Evolutionary conservation across 2,113 vertebrate genomes (phyloP).

Genomic region (Oncorhynchus clarkii): DNA sequence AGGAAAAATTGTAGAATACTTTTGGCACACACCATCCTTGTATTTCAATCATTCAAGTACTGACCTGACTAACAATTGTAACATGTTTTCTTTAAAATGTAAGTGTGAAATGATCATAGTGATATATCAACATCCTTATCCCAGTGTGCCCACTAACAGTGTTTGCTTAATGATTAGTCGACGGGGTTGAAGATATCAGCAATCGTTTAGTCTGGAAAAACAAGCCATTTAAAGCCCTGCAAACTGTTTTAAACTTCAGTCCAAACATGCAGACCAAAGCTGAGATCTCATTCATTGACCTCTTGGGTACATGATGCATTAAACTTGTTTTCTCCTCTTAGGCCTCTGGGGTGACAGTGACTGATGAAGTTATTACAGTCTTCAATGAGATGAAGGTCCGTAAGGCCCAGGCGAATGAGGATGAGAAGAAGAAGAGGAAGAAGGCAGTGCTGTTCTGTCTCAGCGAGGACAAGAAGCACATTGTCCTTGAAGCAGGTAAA

Average conservation of each 20-base stretch:
- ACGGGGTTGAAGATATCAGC: neutral
- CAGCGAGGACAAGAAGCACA: slow-evolving; percentile 82
- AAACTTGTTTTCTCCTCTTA: slow-evolving; percentile 28
- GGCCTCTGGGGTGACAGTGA: slow-evolving; percentile 88
- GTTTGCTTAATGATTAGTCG: neutral
- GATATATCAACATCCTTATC: neutral
- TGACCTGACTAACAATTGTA: neutral
- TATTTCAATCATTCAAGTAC: neutral
- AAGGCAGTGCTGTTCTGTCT: slow-evolving; percentile 88
- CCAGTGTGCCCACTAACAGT: neutral
- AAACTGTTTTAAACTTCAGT: too few species aligned
- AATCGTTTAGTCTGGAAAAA: neutral
- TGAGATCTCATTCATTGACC: neutral
- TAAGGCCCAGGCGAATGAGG: slow-evolving; percentile 78
- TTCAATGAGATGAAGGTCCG: slow-evolving; percentile 94
- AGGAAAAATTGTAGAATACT: neutral
- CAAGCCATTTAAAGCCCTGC: neutral
- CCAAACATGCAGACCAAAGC: too few species aligned
- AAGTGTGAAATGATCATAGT: too few species aligned
- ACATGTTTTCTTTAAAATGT: too few species aligned
- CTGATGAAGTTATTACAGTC: slow-evolving; percentile 79
- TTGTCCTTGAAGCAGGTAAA: slow-evolving; percentile 80
- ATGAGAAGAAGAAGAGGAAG: slow-evolving; percentile 85
- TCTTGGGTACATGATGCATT: neutral
- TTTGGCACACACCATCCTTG: neutral